Percentiles rank a stretch among this genome's conserved stretches.
These are phyloP conservation scores for Virgularia gustaviana DNA, from an alignment of 92 coral and sea anemone species.

Conservation along the genomic window DNA sequence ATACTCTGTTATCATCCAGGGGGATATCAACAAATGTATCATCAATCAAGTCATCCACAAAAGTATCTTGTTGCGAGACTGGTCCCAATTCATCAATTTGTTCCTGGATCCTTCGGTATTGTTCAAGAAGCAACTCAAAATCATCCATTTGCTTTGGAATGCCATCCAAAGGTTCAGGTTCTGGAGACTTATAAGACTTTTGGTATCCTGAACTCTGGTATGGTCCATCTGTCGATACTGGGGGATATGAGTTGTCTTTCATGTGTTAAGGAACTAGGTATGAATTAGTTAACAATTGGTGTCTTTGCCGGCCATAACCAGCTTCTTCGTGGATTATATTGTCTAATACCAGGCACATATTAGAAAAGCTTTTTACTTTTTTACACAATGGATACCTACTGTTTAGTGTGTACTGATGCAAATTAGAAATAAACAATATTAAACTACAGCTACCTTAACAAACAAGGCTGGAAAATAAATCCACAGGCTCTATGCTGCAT, in stretches of 20 bases:
- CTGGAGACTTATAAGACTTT: conserved; percentile 19
- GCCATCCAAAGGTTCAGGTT: conserved; percentile 37
- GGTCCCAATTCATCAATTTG: conserved; percentile 49
- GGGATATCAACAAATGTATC: conserved; percentile 93
- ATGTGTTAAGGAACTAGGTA: background rate
- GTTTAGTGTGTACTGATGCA: too few species aligned
- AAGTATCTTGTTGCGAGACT: conserved; percentile 61
- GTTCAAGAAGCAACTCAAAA: conserved; percentile 70
- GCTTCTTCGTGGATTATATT: too few species aligned
- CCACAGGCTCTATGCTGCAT: too few species aligned
- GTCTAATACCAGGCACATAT: too few species aligned
- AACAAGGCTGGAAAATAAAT: too few species aligned
- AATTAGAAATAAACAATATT: too few species aligned
- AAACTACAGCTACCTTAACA: too few species aligned
- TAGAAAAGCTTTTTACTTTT: too few species aligned
- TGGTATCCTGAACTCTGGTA: conserved; percentile 4
- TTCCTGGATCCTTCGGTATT: conserved; percentile 81
- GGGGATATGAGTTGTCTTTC: conserved; percentile 5
- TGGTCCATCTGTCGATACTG: background rate
- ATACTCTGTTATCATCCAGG: conserved; percentile 46
- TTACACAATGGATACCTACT: too few species aligned
- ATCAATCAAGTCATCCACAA: conserved; percentile 65
- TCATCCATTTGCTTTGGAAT: conserved; percentile 59
- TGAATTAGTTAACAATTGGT: too few species aligned
- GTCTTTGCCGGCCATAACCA: too few species aligned